Base-by-base conservation (phyloP, 1,140 invertebrate species). In the Leptinotarsa texana region DNA sequence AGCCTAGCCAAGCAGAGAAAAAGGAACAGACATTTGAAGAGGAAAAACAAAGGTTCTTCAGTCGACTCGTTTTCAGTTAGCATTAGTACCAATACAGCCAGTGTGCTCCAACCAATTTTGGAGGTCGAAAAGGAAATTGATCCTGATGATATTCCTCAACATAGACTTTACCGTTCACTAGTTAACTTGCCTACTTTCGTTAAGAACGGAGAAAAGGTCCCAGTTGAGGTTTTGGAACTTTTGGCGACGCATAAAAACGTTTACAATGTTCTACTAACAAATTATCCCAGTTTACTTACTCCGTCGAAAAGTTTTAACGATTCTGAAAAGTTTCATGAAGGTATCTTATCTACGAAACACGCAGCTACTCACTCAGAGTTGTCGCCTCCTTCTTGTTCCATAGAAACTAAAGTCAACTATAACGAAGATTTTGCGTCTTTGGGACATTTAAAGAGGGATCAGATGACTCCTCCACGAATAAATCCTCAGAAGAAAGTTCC, bases 141-240 rank as follows among this genome's bases (percentile, higher is more conserved):
- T 82, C 6, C 51, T n/a, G 13, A 83, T 81, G 65, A 82, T 80
- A 49, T 69, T 6, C 75, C 73, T 63, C 48, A 75, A 17, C 77
- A 81, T 74, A 77, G 92, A n/a, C 62, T 79, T 22, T 95, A 91
- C 78, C 93, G 90, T 77, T 95, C 94, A 13, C 86, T 96, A 74
- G 90, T 96, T 6, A 93, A 92, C 80, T 84, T 96, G 61, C 95
- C 95, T 0, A 96, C 95, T 0, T 96, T 92, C 78, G 89, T 96
- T 49, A 91, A 89, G 62, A 92, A 93, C 79, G 92, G 92, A 0
- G 93, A 94, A 82, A 91, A 90, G 73, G 89, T 93, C 0, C 92
- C 93, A 0, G 83, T 91, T 6, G 93, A 93, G 83, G 92, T 93
- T 5, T 85, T 94, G 68, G 92, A 94, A 81, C 84, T 92, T 57